These are phyloP conservation scores for Palaemon carinicauda DNA, from an alignment of 1,140 invertebrate genomes.

Conservation along the genomic window DNA sequence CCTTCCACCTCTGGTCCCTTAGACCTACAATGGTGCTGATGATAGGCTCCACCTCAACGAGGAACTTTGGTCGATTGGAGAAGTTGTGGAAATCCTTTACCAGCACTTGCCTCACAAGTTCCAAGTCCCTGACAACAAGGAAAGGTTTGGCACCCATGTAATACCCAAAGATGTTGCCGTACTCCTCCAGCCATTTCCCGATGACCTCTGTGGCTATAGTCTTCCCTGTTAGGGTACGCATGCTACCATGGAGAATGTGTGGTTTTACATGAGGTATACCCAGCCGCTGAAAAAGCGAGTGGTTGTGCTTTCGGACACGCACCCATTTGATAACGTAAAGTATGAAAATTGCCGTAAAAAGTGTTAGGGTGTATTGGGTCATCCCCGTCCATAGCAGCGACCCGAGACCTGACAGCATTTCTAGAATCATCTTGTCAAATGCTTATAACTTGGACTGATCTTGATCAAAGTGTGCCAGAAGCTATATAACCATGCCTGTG, in stretches of 20 bases:
- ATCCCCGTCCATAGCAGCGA: too few relatives aligned
- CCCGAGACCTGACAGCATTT: too few relatives aligned
- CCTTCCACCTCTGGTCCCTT: slow-evolving; percentile 67
- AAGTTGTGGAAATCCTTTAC: slow-evolving; percentile 63
- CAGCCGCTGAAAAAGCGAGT: slow-evolving; percentile 43
- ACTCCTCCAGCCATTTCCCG: slow-evolving; percentile 62
- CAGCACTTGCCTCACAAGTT: slow-evolving; percentile 64
- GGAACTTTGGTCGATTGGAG: slow-evolving; percentile 62
- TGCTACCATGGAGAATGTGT: slow-evolving; percentile 63
- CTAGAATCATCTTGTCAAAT: too few relatives aligned
- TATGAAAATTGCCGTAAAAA: too few relatives aligned
- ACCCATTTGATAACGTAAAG: neutral
- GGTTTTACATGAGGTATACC: slow-evolving; percentile 64
- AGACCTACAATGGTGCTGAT: slow-evolving; percentile 62
- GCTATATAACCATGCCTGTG: too few relatives aligned
- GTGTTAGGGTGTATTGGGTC: too few relatives aligned
- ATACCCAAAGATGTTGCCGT: slow-evolving; percentile 64
- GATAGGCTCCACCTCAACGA: slow-evolving; percentile 62
- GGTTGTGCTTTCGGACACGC: neutral
- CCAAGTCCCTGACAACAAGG: slow-evolving; percentile 63
- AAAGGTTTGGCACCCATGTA: slow-evolving; percentile 62
- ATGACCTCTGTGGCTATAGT: slow-evolving; percentile 58
- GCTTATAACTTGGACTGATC: too few relatives aligned
- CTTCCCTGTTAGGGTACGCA: slow-evolving; percentile 44
- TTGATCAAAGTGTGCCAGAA: too few relatives aligned